Base-by-base conservation (phyloP, 1,140 invertebrate genomes). In the Anagrus nilaparvatae region DNA sequence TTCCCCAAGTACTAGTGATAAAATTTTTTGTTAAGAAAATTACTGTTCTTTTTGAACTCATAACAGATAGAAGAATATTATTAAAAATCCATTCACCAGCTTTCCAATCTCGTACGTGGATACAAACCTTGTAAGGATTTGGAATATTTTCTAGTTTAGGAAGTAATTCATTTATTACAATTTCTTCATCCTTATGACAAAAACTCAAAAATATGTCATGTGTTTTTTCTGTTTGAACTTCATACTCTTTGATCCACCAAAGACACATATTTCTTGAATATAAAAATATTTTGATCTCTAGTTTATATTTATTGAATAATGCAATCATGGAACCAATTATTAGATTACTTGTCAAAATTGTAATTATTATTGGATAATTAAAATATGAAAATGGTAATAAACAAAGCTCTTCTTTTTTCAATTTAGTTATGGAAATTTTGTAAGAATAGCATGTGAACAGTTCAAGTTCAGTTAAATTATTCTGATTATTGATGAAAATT, bases 161-260 rank as follows among this genome's bases (percentile, higher is more conserved):
- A 23, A 87, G 71, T 16, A 93, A 56, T 33, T 79, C 67, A 4
- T 78, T 67, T 0, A 77, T 60, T 1, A 92, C 77, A 57, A 83
- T 87, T 3, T 76, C 71, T 41, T 82, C 77, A 58, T 94, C 90
- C 53, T 78, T 74, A 52, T 87, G 79, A 1, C 87, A 85, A 56
- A 83, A 92, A 44, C 87, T 89, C 29, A 94, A 74, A 59, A 93
- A 94, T 0, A 85, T 87, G 54, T 95, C 90, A 59, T 81, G 91
- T 8, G 71, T 56, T 55, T 87, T 88, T 33, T 86, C 77, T 46
- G 78, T 77, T 52, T 87, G 84, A 3, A 84, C 49, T 46, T 86
- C 82, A 27, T 81, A 73, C 53, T 84, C 78, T 3, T 75, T 77
- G 12, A 84, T 74, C 13, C 75, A 71, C 65, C 77, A 77, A 19